Base-by-base conservation (phyloP, 2,113 vertebrate genomes). In the Calidris pygmaea region DNA sequence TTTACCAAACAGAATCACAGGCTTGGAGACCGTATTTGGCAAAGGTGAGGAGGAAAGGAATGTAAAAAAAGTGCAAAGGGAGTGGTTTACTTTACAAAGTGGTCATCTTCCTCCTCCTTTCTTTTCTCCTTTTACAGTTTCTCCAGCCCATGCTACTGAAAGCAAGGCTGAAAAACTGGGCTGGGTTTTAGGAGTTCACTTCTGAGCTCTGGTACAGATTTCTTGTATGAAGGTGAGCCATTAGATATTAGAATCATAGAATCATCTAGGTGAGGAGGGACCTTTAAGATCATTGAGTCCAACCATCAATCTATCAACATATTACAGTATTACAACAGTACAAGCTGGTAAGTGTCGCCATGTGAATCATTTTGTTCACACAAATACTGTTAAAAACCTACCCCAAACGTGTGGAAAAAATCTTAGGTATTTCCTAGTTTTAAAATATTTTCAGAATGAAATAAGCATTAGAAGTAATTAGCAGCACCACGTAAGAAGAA, bases 41-140 rank as follows among this genome's bases (percentile, higher is more conserved):
- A 94, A 90, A 93, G 34, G 79, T 52, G 47, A 93, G 65, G 52
- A 78, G 75, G 74, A 39, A 88, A 84, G 63, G 67, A 93, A 91
- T n/a, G 50, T 19, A 12, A 67, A 60, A 77, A 30, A 39, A 37
- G 52, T 7, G 19, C 62, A 65, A 85, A 90, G 55, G 68, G 59
- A 84, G 34, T 2, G 9, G 21, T 48, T 79, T 41, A 14, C 32
- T 71, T 78, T 29, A 45, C 10, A 30, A 77, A 90, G 34, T 71
- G 58, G 43, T 18, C 39, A 13, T 3, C 23, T 71, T 78, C 47
- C 71, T 62, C 29, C 29, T 12, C 14, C 26, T 74, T 34, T 29
- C 30, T 50, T 30, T 70, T 53, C 29, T 15, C 59, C 72, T 48
- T 66, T 80, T 16, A 34, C 29, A 30, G 15, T 70, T 82, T 75